Evolutionary conservation across 1,140 invertebrate genomes (phyloP), one percentile per base, ranked within the genome.

Genomic region (Neodiprion fabricii): DNA sequence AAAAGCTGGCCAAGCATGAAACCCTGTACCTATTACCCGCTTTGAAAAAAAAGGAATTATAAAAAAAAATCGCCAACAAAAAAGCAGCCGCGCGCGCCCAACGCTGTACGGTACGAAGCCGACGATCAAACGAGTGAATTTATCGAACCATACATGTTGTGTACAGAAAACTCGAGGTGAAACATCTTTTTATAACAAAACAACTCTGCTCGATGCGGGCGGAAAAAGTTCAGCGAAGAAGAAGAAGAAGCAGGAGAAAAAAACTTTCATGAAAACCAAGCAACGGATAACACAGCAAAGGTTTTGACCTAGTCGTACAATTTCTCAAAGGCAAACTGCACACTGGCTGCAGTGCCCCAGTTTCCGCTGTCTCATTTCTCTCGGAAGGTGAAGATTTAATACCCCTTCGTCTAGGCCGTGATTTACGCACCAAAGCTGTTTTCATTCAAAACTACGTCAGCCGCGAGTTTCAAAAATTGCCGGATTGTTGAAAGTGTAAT

Each of bases 101-200:
- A 17, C 53, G 4, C 53, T 61, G 11, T 61, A 17, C 11, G 11
- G n/a, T 12, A 61, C 53, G 53, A 61, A 61, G 11, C 53, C n/a
- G 53, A 61, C 11, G 53, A 61, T 61, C 53, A 61, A 61, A 61
- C 53, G 53, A 61, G 53, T 17, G 53, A 61, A 61, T 61, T 61
- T 61, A 61, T 61, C 53, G 53, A 61, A 61, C 53, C 53, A 61
- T 40, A 40, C 28, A 40, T 17, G 53, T 61, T 61, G 5, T 40
- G 53, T 61, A 61, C 53, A 61, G 53, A 61, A 61, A 14, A 61
- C 53, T 17, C 11, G 53, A 17, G 11, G n/a, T 61, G 53, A 17
- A 61, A 61, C 53, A 12, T 61, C 11, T 9, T 61, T 61, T 40
- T 40, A 40, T 17, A 61, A 61, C 53, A 61, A 61, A 61, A 61